phyloP scores from a whole-genome alignment of 1,140 invertebrate species.

The Drosophila orena region DNA sequence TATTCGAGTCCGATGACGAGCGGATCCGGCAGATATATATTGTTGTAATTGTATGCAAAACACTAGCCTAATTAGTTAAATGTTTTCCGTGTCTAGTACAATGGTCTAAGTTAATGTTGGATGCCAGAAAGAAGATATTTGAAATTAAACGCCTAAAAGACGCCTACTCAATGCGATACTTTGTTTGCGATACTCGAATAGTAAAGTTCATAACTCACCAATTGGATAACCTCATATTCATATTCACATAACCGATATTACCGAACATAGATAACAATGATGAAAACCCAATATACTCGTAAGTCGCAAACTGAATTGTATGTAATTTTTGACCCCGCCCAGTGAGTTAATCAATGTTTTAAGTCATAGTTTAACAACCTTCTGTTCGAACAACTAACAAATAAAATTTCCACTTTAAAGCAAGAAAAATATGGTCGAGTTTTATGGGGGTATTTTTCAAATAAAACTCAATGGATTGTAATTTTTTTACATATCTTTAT shows the following conservation, averaged over 20 bases:
- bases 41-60: slow-evolving; percentile 62
- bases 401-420: slow-evolving; percentile 66
- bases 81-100: slow-evolving; percentile 57
- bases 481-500: slow-evolving; percentile 81
- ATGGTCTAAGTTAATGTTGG: slow-evolving; percentile 59
- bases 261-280: slow-evolving; percentile 34
- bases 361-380: slow-evolving; percentile 45
- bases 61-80: slow-evolving; percentile 66
- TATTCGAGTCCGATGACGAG: slow-evolving; percentile 5
- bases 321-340: slow-evolving; percentile 55
- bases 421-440: slow-evolving; percentile 4
- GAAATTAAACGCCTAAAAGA: slow-evolving; percentile 36
- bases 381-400: slow-evolving; percentile 67
- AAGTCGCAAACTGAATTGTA: slow-evolving; percentile 72
- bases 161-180: slow-evolving; percentile 52
- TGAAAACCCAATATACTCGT: slow-evolving; percentile 20
- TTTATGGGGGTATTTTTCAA: neutral
- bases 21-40: slow-evolving; percentile 24
- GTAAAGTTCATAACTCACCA: slow-evolving; percentile 49
- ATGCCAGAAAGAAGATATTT: slow-evolving; percentile 53
- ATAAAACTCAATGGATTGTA: slow-evolving; percentile 18
- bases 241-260: slow-evolving; percentile 52
- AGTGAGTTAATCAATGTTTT: slow-evolving; percentile 59
- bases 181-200: slow-evolving; percentile 69
- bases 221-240: slow-evolving; percentile 40